Conservation (phyloP, 2,797 vertebrate species). For the Fundulus diaphanus region DNA sequence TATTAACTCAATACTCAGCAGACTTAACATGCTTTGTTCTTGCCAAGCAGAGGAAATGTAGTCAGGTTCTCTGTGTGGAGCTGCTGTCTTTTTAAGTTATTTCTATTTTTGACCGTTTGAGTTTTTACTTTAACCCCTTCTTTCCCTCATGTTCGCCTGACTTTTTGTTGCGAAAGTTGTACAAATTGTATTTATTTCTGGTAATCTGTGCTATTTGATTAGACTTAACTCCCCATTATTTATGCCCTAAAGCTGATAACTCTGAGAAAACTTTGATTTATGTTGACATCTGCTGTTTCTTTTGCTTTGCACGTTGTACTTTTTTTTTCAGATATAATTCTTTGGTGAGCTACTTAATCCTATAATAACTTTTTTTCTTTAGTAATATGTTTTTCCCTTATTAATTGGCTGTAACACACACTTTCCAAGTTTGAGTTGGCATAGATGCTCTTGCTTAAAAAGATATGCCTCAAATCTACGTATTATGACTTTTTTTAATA, state of each 20-base stretch:
- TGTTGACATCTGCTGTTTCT: background rate
- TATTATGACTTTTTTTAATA: background rate
- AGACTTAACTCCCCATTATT: background rate
- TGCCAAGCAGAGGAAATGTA: too few species aligned
- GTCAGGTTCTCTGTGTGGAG: too few species aligned
- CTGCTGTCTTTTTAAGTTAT: too few species aligned
- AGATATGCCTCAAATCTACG: background rate
- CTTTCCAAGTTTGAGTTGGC: too few species aligned
- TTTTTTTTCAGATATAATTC: background rate
- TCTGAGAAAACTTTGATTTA: background rate
- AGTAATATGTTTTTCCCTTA: too few species aligned
- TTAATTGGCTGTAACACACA: too few species aligned
- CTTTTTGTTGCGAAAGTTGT: background rate
- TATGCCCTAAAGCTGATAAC: background rate
- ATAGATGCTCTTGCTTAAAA: background rate
- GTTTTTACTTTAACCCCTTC: background rate
- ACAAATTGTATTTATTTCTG: background rate
- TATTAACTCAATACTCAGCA: too few species aligned
- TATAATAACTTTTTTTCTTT: background rate
- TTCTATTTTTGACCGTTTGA: background rate
- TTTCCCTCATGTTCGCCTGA: background rate
- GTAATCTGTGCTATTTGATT: background rate
- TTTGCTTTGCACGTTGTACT: background rate
- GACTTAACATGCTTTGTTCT: too few species aligned
- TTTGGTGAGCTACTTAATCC: background rate